Conservation (phyloP, 2,113 vertebrate species). For the Actinemys pallida region DNA sequence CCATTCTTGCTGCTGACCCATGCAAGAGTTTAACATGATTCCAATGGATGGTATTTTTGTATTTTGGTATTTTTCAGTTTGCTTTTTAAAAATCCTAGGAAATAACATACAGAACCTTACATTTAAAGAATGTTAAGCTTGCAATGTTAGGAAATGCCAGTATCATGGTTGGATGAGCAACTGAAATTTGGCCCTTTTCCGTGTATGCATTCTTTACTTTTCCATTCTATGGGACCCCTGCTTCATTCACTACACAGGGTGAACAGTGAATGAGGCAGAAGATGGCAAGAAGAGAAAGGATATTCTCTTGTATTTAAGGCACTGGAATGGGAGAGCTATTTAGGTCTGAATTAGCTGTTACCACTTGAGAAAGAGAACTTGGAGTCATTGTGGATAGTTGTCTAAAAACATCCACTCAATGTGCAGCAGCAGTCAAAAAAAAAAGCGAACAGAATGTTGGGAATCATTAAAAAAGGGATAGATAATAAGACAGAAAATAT, state of each 20-base stretch:
- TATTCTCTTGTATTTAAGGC: background rate
- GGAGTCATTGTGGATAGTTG: too few relatives aligned
- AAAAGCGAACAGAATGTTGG: too few relatives aligned
- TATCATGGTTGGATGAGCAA: fast-evolving
- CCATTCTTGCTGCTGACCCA: background rate
- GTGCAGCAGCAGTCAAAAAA: too few relatives aligned
- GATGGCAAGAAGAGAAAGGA: background rate
- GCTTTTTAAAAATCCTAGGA: background rate
- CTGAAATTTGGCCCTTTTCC: background rate
- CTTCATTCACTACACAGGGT: background rate
- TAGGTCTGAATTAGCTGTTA: too few relatives aligned
- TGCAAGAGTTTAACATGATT: fast-evolving
- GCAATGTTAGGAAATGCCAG: background rate
- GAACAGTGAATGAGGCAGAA: background rate
- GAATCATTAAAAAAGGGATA: too few relatives aligned
- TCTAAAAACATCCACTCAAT: too few relatives aligned
- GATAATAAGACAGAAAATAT: too few relatives aligned
- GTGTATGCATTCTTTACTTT: fast-evolving
- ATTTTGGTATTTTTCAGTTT: background rate
- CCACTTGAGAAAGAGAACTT: too few relatives aligned
- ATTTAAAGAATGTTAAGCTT: background rate
- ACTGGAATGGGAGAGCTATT: background rate
- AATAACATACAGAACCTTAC: background rate
- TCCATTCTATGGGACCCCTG: background rate
- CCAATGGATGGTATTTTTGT: background rate